These are phyloP conservation scores for Alcedo quadribrachys DNA, from an alignment of 2,797 vertebrate species.

Conservation along the genomic window DNA sequence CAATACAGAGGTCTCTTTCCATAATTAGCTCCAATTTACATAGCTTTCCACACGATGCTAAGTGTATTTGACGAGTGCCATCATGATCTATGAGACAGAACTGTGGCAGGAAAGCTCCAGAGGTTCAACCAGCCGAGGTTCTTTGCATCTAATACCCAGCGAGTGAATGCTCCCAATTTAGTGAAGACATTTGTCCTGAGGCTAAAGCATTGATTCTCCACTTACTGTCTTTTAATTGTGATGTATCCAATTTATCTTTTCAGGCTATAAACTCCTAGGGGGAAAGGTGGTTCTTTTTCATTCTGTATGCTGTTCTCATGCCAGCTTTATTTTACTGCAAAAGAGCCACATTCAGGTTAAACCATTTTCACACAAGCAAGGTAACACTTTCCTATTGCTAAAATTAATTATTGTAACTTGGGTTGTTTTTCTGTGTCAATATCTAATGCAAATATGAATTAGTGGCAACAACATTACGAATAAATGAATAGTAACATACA, in stretches of 20 bases:
- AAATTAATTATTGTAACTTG: neutral
- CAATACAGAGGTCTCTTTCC: neutral
- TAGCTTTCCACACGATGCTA: neutral
- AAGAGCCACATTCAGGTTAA: neutral
- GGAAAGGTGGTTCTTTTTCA: neutral
- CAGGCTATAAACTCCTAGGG: neutral
- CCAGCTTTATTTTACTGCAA: neutral
- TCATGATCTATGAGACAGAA: neutral
- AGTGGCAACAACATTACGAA: neutral
- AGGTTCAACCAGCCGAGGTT: neutral
- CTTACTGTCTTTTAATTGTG: constrained; percentile 56
- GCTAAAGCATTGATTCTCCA: constrained; percentile 48
- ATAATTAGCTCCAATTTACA: constrained; percentile 28
- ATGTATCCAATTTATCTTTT: constrained; percentile 24
- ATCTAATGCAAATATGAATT: neutral
- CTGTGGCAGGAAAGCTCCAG: neutral
- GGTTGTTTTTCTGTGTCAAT: neutral
- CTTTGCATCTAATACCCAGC: neutral
- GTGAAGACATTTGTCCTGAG: constrained; percentile 30
- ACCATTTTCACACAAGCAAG: neutral
- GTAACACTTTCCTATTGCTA: neutral
- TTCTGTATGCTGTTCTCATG: neutral
- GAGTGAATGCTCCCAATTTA: neutral
- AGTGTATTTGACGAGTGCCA: neutral
- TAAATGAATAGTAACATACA: neutral